Conservation (phyloP, 2,888 invertebrate genomes). For the Aspidiotus destructor region DNA sequence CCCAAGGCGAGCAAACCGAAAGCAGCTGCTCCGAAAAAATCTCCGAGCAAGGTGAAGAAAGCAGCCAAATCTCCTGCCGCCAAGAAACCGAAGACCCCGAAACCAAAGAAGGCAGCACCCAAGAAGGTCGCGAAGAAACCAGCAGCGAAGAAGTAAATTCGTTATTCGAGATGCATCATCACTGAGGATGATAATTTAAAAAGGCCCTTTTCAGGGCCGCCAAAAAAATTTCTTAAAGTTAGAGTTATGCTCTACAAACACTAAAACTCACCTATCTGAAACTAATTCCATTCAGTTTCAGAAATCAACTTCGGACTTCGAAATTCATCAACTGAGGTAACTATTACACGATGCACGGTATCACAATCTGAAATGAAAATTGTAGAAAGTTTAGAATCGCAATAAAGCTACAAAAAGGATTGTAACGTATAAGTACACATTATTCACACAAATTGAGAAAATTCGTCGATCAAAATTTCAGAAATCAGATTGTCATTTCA, state of each 20-base stretch:
- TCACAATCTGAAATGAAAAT: too few species aligned
- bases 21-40: slow-evolving; percentile 35
- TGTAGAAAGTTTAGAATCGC: too few species aligned
- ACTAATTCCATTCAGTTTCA: too few species aligned
- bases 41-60: slow-evolving; percentile 25
- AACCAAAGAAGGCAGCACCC: slow-evolving; percentile 12
- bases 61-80: slow-evolving; percentile 12
- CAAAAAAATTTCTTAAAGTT: slow-evolving; percentile 7
- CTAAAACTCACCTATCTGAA: too few species aligned
- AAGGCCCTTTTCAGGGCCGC: slow-evolving; percentile 17
- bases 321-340: too few species aligned
- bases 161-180: background rate
- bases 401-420: too few species aligned
- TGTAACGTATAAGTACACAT: too few species aligned
- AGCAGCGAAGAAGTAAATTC: slow-evolving; percentile 10
- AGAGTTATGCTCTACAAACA: background rate
- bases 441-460: too few species aligned
- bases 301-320: too few species aligned
- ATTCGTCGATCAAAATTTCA: too few species aligned
- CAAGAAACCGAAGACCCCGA: slow-evolving; percentile 11
- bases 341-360: too few species aligned
- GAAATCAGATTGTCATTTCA: too few species aligned
- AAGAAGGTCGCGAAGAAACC: slow-evolving; percentile 22
- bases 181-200: background rate
- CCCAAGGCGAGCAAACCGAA: slow-evolving; percentile 14